Base-by-base conservation (phyloP, 2,888 invertebrate species). In the Rugalucina vietnamica region DNA sequence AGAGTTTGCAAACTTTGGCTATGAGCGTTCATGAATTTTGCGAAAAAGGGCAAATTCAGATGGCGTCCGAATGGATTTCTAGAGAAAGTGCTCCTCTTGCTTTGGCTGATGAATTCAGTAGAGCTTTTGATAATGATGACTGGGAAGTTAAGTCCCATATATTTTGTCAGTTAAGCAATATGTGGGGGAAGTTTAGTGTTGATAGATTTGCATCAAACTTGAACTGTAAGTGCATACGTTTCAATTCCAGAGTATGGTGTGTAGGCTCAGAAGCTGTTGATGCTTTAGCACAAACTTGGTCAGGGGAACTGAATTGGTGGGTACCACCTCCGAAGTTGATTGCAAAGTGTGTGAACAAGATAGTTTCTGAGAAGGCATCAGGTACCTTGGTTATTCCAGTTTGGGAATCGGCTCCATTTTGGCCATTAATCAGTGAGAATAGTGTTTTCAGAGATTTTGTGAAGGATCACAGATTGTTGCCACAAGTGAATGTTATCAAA, bases 171-270 rank as follows among this genome's bases (percentile, higher is more conserved):
- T n/a, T 82, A 21, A 60, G 79, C n/a, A 18, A 34, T 5, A 21
- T 34, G 36, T 79, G 70, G 75, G 82, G 78, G 8, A 57, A 71
- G 24, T 57, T 57, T 21, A 70, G n/a, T 18, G 1, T 32, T 27
- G 76, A 84, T 27, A 71, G 65, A 27, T 80, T 84, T 39, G 76
- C 84, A 49, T 65, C 14, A 1, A 32, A 74, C 29, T 79, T 79
- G 57, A 79, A 82, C 29, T 43, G 36, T n/a, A 79, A 79, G n/a
- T 79, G 76, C 36, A 24, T 70, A 4, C 10, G 70, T n/a, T 83
- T 83, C 34, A 83, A 76, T 60, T 34, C 72, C 5, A 69, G 24
- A 65, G 49, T 49, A 43, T 84, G 73, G 73, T 82, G 73, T 65
- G 18, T 18, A 39, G 78, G 82, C 14, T 57, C 39, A 0, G 49